phyloP scores from a whole-genome alignment of 2,797 vertebrate genomes.

The Zalophus californianus region DNA sequence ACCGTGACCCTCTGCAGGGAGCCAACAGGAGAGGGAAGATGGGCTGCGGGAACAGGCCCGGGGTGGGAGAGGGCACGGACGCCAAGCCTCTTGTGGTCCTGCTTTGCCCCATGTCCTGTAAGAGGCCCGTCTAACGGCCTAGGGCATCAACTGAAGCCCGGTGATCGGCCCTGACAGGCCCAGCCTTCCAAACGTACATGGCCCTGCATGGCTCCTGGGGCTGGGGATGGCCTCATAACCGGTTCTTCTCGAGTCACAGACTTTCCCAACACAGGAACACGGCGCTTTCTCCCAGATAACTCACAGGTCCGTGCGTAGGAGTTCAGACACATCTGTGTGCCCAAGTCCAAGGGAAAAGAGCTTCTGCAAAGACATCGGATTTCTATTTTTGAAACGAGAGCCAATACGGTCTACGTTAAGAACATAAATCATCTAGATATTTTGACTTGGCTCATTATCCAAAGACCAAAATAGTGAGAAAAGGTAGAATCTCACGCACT shows the following conservation, averaged over 20 bases:
- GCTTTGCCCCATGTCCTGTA: no score
- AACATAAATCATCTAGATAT: background rate
- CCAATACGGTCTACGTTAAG: background rate
- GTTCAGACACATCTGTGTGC: background rate
- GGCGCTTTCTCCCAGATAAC: background rate
- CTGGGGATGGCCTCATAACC: rapidly evolving
- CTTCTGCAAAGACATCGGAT: background rate
- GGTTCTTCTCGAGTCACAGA: rapidly evolving
- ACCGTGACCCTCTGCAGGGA: no score
- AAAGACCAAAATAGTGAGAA: background rate
- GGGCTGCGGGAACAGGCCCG: rapidly evolving
- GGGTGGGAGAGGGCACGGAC: background rate
- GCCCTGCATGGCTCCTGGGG: background rate
- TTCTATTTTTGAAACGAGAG: background rate
- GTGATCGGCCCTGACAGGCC: no score
- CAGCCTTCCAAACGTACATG: rapidly evolving
- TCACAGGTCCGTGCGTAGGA: rapidly evolving
- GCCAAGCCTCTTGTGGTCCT: rapidly evolving
- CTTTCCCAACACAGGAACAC: rapidly evolving
- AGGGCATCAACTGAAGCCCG: background rate
- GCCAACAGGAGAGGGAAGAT: background rate
- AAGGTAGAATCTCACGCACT: rapidly evolving
- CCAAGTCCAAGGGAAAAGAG: no score
- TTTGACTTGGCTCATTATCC: background rate
- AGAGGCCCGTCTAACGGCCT: rapidly evolving